Percentiles rank a stretch among this genome's conserved stretches.
These are phyloP conservation scores for Cantharis lateralis DNA, from an alignment of 2,888 invertebrate genomes.

Conservation along the genomic window DNA sequence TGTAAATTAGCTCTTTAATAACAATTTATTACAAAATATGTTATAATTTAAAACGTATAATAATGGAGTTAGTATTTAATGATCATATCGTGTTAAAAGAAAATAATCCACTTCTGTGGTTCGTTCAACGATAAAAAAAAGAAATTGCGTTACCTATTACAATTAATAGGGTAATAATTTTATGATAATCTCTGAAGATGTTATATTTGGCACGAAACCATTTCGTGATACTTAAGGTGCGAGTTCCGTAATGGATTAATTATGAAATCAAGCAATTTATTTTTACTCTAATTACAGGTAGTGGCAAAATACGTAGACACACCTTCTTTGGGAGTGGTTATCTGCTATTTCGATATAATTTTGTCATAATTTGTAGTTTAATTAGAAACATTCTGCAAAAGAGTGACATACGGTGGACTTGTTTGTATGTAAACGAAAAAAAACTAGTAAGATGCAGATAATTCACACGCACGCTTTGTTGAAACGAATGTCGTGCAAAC, in stretches of 20 bases:
- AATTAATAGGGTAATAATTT: constrained; percentile 18
- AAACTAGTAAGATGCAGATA: constrained; percentile 6
- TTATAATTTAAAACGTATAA: background rate
- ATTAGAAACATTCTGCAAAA: background rate
- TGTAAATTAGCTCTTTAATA: background rate
- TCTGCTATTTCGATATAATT: background rate
- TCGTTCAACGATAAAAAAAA: constrained; percentile 5
- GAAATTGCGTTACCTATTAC: constrained; percentile 19
- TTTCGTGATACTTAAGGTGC: constrained; percentile 18
- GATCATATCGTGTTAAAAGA: constrained; percentile 6
- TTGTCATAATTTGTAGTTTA: background rate
- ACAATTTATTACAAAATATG: background rate
- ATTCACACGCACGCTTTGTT: constrained; percentile 17
- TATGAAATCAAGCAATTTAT: constrained; percentile 29
- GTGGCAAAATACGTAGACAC: constrained; percentile 25
- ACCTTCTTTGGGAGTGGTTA: constrained; percentile 27
- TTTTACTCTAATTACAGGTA: constrained; percentile 23
- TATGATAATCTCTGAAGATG: constrained; percentile 17
- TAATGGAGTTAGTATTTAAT: background rate
- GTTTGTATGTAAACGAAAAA: constrained; percentile 16
- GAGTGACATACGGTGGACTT: constrained; percentile 4
- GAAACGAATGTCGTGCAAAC: constrained; percentile 6
- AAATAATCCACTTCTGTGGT: background rate
- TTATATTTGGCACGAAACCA: constrained; percentile 17
- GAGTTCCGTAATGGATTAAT: constrained; percentile 27